Evolutionary conservation across 2,113 vertebrate species (phyloP), one percentile per base, ranked within the genome.

Genomic region (Arvicanthis niloticus): DNA sequence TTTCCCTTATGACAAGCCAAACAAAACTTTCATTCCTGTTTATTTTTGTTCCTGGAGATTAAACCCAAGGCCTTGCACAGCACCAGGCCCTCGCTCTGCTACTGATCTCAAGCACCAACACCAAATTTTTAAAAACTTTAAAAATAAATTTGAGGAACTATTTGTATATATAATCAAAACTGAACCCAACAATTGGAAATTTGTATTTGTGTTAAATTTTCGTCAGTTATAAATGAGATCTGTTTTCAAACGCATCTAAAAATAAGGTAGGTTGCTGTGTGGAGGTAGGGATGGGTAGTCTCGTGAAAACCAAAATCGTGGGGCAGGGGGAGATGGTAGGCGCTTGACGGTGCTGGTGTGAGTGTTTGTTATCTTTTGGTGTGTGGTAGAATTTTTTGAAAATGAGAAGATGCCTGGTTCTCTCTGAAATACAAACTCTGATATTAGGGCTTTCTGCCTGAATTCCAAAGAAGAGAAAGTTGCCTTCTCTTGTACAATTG

Each of bases 401-500:
- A 88, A 42, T 58, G 51, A 88, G n/a, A 40, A 73, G 85, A 37
- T 76, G 12, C 80, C 89, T n/a, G 65, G 65, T 60, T 68, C 76
- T 90, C 51, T 76, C 45, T 91, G 40, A 92, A 89, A 62, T 75
- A 21, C 3, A 88, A 9, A 75, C 84, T 90, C 72, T 78, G 78
- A 87, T 34, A 3, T 76, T 80, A 56, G 40, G n/a, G 21, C 48
- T 96, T 81, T 70, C 58, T 92, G 17, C 62, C 45, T 53, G 91
- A 72, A 85, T 93, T 96, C 45, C 91, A 75, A 84, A 82, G 76
- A 62, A 65, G 84, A 82, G 31, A 65, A 95, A 37, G 9, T 53
- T 88, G 70, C 70, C 7, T 73, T 70, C 86, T 75, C 7, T 75
- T 88, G 86, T 94, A 22, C 60, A 84, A 0, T 85, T 94, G 90